Percentiles rank a stretch among this genome's conserved stretches.
Evolutionary conservation across 2,113 vertebrate species (phyloP).

Genomic region (Toxotes jaculatrix): DNA sequence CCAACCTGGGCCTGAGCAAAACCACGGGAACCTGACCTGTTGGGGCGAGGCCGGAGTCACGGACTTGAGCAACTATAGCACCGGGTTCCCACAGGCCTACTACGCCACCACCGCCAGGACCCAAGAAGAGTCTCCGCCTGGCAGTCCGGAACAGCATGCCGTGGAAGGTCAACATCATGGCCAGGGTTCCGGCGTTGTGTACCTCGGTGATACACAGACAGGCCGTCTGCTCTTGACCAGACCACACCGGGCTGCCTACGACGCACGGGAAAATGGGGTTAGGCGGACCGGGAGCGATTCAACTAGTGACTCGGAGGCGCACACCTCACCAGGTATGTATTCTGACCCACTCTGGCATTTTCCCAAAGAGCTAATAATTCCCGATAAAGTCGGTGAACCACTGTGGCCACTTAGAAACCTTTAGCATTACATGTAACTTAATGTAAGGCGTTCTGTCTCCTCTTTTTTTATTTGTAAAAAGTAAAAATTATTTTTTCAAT

Average conservation of each 20-base stretch:
- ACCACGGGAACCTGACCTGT: conserved; percentile 42
- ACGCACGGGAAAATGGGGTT: conserved; percentile 19
- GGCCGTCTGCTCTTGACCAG: conserved; percentile 39
- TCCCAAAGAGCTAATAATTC: background rate
- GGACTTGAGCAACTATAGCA: conserved; percentile 52
- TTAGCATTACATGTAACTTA: background rate
- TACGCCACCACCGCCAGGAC: conserved; percentile 35
- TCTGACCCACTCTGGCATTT: background rate
- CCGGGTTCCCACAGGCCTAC: conserved; percentile 54
- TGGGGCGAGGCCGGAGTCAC: conserved; percentile 60
- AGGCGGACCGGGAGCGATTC: conserved; percentile 64
- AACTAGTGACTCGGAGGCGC: conserved; percentile 74
- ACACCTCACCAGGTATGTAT: conserved; percentile 74
- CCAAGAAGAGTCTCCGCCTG: conserved; percentile 62
- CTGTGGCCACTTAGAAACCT: no score
- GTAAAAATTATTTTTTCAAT: no score
- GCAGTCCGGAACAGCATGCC: conserved; percentile 51
- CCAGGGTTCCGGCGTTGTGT: conserved; percentile 53
- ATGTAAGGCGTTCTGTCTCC: background rate
- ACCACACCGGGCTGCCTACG: conserved; percentile 6
- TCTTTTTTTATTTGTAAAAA: no score
- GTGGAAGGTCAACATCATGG: conserved; percentile 38
- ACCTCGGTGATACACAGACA: conserved; percentile 50
- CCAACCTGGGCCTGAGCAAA: conserved; percentile 70
- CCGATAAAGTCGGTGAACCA: accelerated